Conservation (phyloP, 2,797 vertebrate species). For the Phataginus tetradactyla region DNA sequence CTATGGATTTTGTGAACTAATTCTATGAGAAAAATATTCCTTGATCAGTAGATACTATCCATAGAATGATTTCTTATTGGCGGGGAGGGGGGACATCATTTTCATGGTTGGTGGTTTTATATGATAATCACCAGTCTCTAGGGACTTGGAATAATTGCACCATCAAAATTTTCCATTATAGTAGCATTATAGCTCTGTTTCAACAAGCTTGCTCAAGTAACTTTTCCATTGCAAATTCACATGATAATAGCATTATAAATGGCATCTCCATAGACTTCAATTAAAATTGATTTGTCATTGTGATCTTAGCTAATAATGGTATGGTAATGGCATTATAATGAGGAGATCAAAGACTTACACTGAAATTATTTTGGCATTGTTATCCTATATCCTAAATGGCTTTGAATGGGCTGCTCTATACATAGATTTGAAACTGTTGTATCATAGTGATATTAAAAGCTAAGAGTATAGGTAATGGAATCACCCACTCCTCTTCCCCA, state of each 20-base stretch:
- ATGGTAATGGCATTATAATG: slow-evolving; percentile 80
- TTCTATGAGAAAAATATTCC: slow-evolving; percentile 39
- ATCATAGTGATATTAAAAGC: slow-evolving; percentile 31
- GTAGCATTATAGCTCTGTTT: slow-evolving; percentile 51
- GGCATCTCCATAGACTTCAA: slow-evolving; percentile 72
- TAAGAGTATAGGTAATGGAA: slow-evolving; percentile 46
- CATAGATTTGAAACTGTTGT: slow-evolving; percentile 72
- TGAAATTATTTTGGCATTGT: slow-evolving; percentile 76
- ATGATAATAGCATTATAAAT: slow-evolving; percentile 69
- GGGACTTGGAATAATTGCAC: slow-evolving; percentile 65
- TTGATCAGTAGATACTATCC: slow-evolving; percentile 70
- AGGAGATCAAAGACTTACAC: slow-evolving; percentile 79
- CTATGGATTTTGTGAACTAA: slow-evolving; percentile 35
- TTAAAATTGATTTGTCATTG: slow-evolving; percentile 80
- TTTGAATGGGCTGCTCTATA: slow-evolving; percentile 67
- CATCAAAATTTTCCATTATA: slow-evolving; percentile 67
- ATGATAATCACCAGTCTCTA: slow-evolving; percentile 72
- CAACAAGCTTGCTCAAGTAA: slow-evolving; percentile 77
- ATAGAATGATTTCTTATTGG: slow-evolving; percentile 57
- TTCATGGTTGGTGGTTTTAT: slow-evolving; percentile 68
- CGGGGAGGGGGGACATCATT: neutral
- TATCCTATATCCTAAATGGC: slow-evolving; percentile 70
- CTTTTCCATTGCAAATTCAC: slow-evolving; percentile 61
- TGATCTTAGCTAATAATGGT: slow-evolving; percentile 77
- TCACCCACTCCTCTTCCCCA: slow-evolving; percentile 23